Conservation (phyloP, 2,113 vertebrate genomes). For the Centropus bengalensis region DNA sequence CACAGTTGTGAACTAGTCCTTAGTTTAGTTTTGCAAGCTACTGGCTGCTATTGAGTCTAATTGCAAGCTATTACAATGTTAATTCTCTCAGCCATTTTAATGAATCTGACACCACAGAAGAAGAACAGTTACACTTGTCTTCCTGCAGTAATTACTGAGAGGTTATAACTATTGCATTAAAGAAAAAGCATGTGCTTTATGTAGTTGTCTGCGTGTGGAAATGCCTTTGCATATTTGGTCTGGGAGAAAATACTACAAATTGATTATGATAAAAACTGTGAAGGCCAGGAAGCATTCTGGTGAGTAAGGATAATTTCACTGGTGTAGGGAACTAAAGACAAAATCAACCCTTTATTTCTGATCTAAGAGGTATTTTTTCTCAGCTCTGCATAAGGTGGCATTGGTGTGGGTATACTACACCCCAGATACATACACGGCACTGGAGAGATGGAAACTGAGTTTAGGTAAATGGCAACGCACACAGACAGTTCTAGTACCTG, state of each 20-base stretch:
- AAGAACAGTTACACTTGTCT: not conserved
- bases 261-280: not conserved
- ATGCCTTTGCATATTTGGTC: not conserved
- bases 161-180: not conserved
- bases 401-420: not conserved
- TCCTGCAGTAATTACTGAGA: not conserved
- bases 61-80: not conserved
- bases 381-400: not conserved
- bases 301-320: not conserved
- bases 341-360: not conserved
- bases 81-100: not conserved
- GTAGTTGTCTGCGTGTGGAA: not conserved
- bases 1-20: not conserved
- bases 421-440: not conserved
- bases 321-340: not conserved
- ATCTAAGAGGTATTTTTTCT: not conserved
- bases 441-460: not conserved
- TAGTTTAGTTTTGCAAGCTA: not conserved
- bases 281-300: not conserved
- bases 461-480: not conserved
- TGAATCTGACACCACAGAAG: not conserved
- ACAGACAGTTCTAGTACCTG: not conserved
- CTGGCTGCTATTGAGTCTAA: not conserved
- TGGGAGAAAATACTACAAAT: not conserved
- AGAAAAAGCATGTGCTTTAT: not conserved